phyloP scores from a whole-genome alignment of 2,888 invertebrate species.

The Pediacus dermestoides region DNA sequence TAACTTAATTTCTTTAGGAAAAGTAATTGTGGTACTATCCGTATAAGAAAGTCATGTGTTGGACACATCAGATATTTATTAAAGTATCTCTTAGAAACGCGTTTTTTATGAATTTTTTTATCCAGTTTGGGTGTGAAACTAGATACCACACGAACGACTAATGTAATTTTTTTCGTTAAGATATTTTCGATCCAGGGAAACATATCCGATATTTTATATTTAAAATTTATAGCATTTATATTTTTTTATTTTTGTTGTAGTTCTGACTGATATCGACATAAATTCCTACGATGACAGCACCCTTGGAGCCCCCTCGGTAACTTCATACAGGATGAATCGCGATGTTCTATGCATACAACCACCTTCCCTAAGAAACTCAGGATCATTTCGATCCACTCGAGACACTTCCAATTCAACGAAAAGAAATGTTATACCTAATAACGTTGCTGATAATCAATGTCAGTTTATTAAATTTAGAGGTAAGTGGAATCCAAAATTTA shows the following conservation, averaged over 20 bases:
- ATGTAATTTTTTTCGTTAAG: no score
- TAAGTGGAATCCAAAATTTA: constrained; percentile 28
- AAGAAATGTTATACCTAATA: constrained; percentile 31
- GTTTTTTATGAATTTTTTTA: no score
- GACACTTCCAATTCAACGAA: constrained; percentile 33
- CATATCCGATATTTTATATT: constrained; percentile 1
- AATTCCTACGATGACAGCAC: constrained; percentile 50
- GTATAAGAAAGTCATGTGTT: no score
- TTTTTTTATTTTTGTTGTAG: constrained; percentile 43
- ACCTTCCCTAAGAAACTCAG: constrained; percentile 39
- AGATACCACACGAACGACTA: neutral
- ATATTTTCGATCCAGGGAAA: no score
- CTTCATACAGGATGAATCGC: constrained; percentile 45
- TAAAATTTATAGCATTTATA: neutral
- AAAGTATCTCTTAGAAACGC: no score
- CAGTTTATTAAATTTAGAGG: constrained; percentile 50
- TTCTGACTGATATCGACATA: constrained; percentile 60
- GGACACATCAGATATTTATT: no score
- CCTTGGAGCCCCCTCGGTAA: constrained; percentile 45
- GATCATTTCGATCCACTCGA: constrained; percentile 42
- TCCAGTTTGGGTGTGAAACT: constrained; percentile 3
- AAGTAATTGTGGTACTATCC: no score
- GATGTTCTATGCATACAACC: constrained; percentile 47
- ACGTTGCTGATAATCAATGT: constrained; percentile 35
- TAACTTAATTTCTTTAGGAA: no score